Base-by-base conservation (phyloP, 1,140 invertebrate species). In the Dolichoris vasculosae region DNA sequence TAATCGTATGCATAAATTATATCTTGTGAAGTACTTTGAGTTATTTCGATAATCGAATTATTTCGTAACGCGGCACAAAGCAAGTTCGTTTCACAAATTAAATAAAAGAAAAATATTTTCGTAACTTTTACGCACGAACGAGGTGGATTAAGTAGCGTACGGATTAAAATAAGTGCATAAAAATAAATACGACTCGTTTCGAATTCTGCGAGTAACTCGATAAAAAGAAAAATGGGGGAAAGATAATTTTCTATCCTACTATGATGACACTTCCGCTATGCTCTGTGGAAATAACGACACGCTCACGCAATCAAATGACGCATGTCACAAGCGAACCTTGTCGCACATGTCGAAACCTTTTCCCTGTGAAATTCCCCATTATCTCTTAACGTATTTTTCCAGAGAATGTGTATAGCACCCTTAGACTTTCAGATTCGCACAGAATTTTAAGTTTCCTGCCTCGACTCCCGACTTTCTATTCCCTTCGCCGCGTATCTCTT, bases 371-470 rank as follows among this genome's bases (percentile, higher is more conserved):
- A 84, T 84, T 79, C 64, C 76, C 83, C 76, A 84, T 84, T 84
- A 84, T 46, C 40, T 2, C 38, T 35, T 73, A 73, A 76, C 82
- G 82, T 83, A 77, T 38, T 83, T 83, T 83, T 20, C n/a, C 71
- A 69, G 82, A 20, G 35, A 32, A 82, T 35, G 30, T 20, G 48
- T 76, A 38, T 48, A 38, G 38, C 20, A 43, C 83, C 59, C 83
- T 78, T 84, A 84, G 76, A 84, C 83, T 84, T 84, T 84, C 76
- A 84, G 83, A 84, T 84, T 84, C 64, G 75, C 83, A 17, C 46
- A 32, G 83, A 84, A 84, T 84, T 84, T 84, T 84, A 84, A 84
- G 83, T 84, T 78, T 11, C 30, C 15, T 59, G 81, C 40, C 81
- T 82, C n/a, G 82, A 48, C 59, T 78, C 81, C 73, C n/a, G 82